These are phyloP conservation scores for Macroramphosus scolopax DNA, from an alignment of 2,797 vertebrate genomes.

Conservation along the genomic window DNA sequence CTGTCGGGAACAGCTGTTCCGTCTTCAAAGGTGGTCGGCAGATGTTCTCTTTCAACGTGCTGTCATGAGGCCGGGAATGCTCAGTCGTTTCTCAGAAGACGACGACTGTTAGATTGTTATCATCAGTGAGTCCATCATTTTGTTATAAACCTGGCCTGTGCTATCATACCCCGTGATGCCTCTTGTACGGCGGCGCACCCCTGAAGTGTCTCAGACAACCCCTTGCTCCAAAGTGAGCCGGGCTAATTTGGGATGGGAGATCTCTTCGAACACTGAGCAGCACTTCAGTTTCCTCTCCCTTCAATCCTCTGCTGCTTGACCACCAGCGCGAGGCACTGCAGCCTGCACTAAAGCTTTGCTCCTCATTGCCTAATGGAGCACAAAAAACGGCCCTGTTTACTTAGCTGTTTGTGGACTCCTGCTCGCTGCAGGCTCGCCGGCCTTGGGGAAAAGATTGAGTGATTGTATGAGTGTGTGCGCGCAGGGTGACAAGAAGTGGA, in stretches of 20 bases:
- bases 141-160: conserved; percentile 26
- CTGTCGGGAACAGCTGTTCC: conserved; percentile 38
- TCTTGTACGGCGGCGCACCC: conserved; percentile 25
- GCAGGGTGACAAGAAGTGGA: conserved; percentile 58
- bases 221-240: conserved; percentile 16
- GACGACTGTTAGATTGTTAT: conserved; percentile 22
- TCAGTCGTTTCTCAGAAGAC: conserved; percentile 12
- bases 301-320: conserved; percentile 53
- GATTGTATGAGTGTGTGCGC: conserved; percentile 18
- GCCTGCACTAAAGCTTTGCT: conserved; percentile 61
- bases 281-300: conserved; percentile 50
- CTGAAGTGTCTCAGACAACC: conserved; percentile 35
- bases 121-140: conserved; percentile 25
- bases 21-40: conserved; percentile 14
- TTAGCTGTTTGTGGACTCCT: conserved; percentile 59
- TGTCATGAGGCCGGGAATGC: conserved; percentile 4
- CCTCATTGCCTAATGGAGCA: conserved; percentile 71
- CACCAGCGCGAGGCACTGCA: conserved; percentile 52
- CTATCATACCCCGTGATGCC: conserved; percentile 16
- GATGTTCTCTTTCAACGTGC: conserved; percentile 15
- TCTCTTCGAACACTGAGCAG: conserved; percentile 48
- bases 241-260: conserved; percentile 56
- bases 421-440: conserved; percentile 52
- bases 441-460: conserved; percentile 47
- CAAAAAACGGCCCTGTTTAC: conserved; percentile 63